Evolutionary conservation across 1,140 invertebrate genomes (phyloP).

Genomic region (Thaumatotibia leucotreta): DNA sequence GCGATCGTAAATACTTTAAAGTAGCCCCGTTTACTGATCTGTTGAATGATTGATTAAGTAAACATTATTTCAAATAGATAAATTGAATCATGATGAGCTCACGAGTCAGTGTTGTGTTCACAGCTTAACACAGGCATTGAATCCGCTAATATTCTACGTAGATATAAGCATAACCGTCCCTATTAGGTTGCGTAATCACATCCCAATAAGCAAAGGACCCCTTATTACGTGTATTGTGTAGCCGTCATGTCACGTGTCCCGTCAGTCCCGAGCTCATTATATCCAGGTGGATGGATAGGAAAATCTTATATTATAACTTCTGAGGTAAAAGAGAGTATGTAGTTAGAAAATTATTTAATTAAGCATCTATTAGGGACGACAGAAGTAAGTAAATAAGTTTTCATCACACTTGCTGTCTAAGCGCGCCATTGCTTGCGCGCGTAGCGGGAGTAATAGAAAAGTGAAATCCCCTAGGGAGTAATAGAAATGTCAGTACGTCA

Average conservation of each 20-base stretch:
- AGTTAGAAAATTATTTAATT: no score
- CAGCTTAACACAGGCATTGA: not conserved
- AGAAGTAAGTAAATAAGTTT: no score
- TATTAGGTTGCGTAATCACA: constrained; percentile 9
- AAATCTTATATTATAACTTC: not conserved
- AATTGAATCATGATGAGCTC: not conserved
- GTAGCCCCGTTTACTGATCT: not conserved
- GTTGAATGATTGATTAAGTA: not conserved
- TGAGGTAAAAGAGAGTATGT: not conserved
- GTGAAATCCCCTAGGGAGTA: no score
- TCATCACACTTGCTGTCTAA: no score
- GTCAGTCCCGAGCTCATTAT: no score
- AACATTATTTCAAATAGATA: not conserved
- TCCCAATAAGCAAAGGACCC: constrained; percentile 10
- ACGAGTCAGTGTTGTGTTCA: not conserved
- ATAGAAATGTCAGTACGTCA: no score
- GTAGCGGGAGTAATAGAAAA: no score
- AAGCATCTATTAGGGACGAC: no score
- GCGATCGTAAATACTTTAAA: not conserved
- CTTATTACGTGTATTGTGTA: not conserved
- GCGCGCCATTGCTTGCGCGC: no score
- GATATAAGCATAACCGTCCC: not conserved
- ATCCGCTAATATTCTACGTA: not conserved
- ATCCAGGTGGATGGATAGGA: not conserved
- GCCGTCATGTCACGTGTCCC: not conserved